Evolutionary conservation across 2,113 vertebrate genomes (phyloP).

Genomic region (Oncorhynchus keta): DNA sequence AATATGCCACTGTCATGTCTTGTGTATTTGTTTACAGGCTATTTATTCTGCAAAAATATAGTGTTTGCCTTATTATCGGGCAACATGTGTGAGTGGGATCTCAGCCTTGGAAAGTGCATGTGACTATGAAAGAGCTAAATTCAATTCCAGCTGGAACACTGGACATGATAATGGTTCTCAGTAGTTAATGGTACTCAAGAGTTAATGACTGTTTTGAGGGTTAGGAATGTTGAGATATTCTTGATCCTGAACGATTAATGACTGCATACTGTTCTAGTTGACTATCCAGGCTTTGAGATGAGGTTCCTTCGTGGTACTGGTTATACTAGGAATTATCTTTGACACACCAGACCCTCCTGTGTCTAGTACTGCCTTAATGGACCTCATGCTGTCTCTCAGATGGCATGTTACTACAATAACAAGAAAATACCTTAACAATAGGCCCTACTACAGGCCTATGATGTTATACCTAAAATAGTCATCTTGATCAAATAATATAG

Average conservation of each 20-base stretch:
- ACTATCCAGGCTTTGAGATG: constrained; percentile 5
- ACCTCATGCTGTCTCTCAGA: too few species aligned
- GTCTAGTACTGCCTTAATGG: constrained; percentile 3
- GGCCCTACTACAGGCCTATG: too few species aligned
- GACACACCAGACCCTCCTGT: constrained; percentile 14
- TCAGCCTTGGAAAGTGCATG: too few species aligned
- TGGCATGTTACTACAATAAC: background rate
- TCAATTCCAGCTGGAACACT: too few species aligned
- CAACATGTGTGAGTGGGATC: too few species aligned
- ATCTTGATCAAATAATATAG: background rate
- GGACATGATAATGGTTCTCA: background rate
- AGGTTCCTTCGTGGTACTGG: constrained; percentile 36
- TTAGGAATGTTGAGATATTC: constrained; percentile 16
- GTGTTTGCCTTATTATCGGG: too few species aligned
- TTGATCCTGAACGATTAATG: constrained; percentile 28
- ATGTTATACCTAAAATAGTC: too few species aligned
- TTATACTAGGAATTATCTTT: constrained; percentile 43
- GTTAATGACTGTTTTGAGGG: constrained; percentile 17
- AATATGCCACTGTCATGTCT: too few species aligned
- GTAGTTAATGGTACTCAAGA: background rate
- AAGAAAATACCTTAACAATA: background rate
- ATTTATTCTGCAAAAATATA: too few species aligned
- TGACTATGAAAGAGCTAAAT: too few species aligned
- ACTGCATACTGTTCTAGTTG: constrained; percentile 1
- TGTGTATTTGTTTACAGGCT: too few species aligned